Conservation (phyloP, 2,888 invertebrate genomes). For the Crioceris asparagi region DNA sequence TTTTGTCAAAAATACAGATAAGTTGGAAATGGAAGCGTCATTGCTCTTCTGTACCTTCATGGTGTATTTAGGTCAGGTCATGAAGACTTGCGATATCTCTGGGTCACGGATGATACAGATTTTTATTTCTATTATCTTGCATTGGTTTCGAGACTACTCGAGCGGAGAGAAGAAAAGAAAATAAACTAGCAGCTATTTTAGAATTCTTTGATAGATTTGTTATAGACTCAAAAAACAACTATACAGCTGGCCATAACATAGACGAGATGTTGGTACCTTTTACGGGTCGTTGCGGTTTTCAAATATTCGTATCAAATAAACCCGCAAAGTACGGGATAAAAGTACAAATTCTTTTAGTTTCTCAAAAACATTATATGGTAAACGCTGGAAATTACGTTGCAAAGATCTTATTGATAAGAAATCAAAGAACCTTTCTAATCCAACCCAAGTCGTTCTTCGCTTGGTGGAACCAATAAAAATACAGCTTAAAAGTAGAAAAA, state of each 20-base stretch:
- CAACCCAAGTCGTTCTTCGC: too few relatives aligned
- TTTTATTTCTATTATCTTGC: slow-evolving; percentile 12
- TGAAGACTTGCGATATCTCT: slow-evolving; percentile 15
- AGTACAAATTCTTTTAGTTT: too few relatives aligned
- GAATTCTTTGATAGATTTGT: slow-evolving; percentile 10
- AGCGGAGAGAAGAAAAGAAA: slow-evolving; percentile 4
- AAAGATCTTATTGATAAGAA: too few relatives aligned
- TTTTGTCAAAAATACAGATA: slow-evolving; percentile 4
- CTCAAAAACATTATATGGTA: too few relatives aligned
- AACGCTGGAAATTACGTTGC: too few relatives aligned
- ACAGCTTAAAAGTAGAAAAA: too few relatives aligned
- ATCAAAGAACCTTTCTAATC: too few relatives aligned
- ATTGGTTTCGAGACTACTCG: slow-evolving; percentile 4
- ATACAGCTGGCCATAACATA: slow-evolving; percentile 13
- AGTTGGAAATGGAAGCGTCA: slow-evolving; percentile 5
- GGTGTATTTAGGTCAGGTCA: slow-evolving; percentile 18
- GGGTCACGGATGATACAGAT: slow-evolving; percentile 16
- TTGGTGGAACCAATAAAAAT: too few relatives aligned
- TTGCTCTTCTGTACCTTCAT: slow-evolving; percentile 11
- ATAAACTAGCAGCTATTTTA: slow-evolving; percentile 5
- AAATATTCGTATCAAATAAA: too few relatives aligned
- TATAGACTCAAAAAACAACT: slow-evolving; percentile 10
- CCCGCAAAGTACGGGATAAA: too few relatives aligned
- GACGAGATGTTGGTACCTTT: too few relatives aligned
- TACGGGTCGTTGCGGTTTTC: too few relatives aligned